Conservation (phyloP, 2,113 vertebrate species). For the Danionella cerebrum region DNA sequence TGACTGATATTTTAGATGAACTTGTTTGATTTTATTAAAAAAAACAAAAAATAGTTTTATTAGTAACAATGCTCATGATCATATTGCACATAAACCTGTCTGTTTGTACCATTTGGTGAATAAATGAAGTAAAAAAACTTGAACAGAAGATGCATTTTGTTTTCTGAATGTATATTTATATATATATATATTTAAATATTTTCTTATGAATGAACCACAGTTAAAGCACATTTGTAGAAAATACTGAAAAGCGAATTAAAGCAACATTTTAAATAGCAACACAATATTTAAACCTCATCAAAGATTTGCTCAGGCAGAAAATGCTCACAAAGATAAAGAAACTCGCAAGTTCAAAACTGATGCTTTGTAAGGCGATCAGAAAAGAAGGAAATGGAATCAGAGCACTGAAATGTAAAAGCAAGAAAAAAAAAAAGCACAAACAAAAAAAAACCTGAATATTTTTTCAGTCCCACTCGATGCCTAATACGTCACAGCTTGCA, state of each 20-base stretch:
- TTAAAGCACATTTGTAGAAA: constrained; percentile 62
- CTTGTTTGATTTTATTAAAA: neutral
- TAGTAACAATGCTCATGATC: neutral
- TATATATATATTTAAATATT: constrained; percentile 64
- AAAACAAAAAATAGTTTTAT: neutral
- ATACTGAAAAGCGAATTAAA: constrained; percentile 39
- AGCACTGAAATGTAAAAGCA: neutral
- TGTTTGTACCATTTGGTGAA: neutral
- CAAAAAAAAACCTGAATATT: constrained; percentile 13
- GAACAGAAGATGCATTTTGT: neutral
- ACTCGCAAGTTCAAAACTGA: too few species aligned
- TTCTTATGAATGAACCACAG: constrained; percentile 48
- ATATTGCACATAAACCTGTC: neutral
- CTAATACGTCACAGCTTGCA: constrained; percentile 81
- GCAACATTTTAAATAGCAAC: neutral
- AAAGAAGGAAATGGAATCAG: neutral
- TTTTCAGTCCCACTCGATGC: constrained; percentile 77
- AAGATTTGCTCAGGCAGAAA: too few species aligned
- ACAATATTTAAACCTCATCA: too few species aligned
- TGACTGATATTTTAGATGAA: neutral
- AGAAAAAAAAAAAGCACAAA: neutral
- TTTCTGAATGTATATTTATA: constrained; percentile 45
- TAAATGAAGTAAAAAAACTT: neutral
- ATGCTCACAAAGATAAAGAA: neutral
- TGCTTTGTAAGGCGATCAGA: constrained; percentile 2